phyloP scores from a whole-genome alignment of 2,797 vertebrate species.

The Molossus molossus region DNA sequence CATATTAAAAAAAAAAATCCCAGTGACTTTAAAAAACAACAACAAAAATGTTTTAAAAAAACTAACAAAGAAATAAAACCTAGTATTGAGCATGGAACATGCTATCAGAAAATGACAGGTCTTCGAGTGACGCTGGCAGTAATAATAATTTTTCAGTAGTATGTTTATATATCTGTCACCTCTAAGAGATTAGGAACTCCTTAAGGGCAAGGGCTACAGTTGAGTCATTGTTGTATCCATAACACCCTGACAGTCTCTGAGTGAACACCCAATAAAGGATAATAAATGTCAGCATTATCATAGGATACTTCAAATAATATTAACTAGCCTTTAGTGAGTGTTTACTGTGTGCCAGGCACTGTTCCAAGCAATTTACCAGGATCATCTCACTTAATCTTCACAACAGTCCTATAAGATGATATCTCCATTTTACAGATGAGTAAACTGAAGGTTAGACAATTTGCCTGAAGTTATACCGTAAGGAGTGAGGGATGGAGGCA shows the following conservation, averaged over 20 bases:
- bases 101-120: constrained; percentile 57
- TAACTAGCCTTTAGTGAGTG: constrained; percentile 27
- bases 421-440: constrained; percentile 59
- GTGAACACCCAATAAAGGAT: not conserved
- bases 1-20: too few species aligned
- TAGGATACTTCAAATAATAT: constrained; percentile 50
- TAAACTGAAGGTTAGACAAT: constrained; percentile 38
- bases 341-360: constrained; percentile 9
- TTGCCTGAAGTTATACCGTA: not conserved
- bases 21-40: too few species aligned
- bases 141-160: not conserved
- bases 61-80: not conserved
- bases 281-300: constrained; percentile 56
- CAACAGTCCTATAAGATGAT: constrained; percentile 20
- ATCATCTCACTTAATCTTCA: constrained; percentile 60
- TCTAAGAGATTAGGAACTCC: not conserved
- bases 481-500: not conserved
- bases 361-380: constrained; percentile 65
- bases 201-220: constrained; percentile 18
- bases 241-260: not conserved
- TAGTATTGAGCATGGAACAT: not conserved
- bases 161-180: constrained; percentile 5
- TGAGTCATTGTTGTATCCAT: not conserved
- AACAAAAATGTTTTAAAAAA: too few species aligned
- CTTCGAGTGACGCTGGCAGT: not conserved